These are phyloP conservation scores for Meandrina meandrites DNA, from an alignment of 92 coral and sea anemone genomes.

Conservation along the genomic window DNA sequence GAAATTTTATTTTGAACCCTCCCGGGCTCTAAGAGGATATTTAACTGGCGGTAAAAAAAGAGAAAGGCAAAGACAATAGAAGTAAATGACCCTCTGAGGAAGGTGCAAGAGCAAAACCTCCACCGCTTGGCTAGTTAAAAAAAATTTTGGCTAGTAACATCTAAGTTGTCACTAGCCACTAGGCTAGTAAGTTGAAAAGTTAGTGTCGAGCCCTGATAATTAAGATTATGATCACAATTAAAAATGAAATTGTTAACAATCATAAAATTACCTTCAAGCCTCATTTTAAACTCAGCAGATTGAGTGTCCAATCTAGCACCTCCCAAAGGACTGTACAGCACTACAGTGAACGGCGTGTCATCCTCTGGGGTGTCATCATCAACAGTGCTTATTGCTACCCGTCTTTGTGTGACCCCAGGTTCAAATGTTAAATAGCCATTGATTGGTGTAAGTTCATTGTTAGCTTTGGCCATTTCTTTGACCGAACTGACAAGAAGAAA, in stretches of 20 bases:
- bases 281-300: slow-evolving; percentile 12
- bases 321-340: slow-evolving; percentile 78
- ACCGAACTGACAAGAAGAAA: slow-evolving; percentile 52
- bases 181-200: too few relatives aligned
- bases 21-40: too few relatives aligned
- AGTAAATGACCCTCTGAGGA: too few relatives aligned
- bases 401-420: slow-evolving; percentile 49
- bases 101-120: too few relatives aligned
- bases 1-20: too few relatives aligned
- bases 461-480: slow-evolving; percentile 57
- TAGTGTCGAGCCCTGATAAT: too few relatives aligned
- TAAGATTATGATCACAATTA: too few relatives aligned
- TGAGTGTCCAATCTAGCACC: slow-evolving; percentile 69
- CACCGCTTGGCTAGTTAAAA: too few relatives aligned
- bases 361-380: slow-evolving; percentile 77
- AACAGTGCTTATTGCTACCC: slow-evolving; percentile 55
- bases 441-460: slow-evolving; percentile 62
- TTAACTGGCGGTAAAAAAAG: too few relatives aligned
- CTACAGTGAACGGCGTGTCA: slow-evolving; percentile 64
- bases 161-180: too few relatives aligned
- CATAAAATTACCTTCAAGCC: slow-evolving; percentile 19
- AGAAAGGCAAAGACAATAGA: too few relatives aligned
- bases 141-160: too few relatives aligned
- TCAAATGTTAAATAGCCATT: slow-evolving; percentile 85
- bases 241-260: not conserved